Conservation (phyloP, 2,113 vertebrate genomes). For the Mesembrinibis cayennensis region DNA sequence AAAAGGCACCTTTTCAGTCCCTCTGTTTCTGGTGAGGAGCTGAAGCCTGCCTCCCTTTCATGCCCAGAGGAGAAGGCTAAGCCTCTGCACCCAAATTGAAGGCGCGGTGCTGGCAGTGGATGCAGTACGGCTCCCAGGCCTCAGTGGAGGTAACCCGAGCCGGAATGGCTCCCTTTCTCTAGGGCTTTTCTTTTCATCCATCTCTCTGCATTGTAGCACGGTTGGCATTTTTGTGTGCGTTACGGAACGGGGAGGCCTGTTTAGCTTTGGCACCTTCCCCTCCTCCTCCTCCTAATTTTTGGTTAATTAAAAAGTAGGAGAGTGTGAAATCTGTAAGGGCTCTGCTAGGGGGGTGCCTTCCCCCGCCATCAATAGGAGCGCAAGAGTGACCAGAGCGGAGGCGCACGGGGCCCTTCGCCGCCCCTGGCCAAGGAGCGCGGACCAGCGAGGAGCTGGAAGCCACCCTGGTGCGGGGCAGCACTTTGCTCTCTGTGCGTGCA, state of each 20-base stretch:
- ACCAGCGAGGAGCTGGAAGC: background rate
- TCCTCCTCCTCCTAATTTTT: background rate
- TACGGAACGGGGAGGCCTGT: background rate
- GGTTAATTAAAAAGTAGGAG: background rate
- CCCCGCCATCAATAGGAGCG: background rate
- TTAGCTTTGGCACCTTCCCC: background rate
- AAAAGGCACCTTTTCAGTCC: slow-evolving; percentile 23
- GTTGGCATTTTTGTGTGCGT: slow-evolving; percentile 23
- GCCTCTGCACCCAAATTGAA: background rate
- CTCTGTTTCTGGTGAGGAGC: background rate
- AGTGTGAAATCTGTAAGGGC: background rate
- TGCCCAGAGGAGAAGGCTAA: background rate
- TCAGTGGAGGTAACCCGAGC: background rate
- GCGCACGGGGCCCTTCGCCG: background rate
- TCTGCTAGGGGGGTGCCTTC: background rate
- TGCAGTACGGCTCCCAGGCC: background rate
- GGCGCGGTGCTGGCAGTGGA: background rate
- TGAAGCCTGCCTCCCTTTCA: background rate
- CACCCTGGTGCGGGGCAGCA: background rate
- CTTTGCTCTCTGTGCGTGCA: background rate
- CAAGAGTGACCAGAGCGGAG: background rate
- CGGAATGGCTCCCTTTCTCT: background rate
- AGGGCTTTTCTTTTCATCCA: background rate
- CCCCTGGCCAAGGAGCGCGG: background rate
- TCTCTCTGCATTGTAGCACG: background rate